Percentiles rank a stretch among this genome's conserved stretches.
phyloP scores from a whole-genome alignment of 2,888 invertebrate species.

The Volucella zonaria region DNA sequence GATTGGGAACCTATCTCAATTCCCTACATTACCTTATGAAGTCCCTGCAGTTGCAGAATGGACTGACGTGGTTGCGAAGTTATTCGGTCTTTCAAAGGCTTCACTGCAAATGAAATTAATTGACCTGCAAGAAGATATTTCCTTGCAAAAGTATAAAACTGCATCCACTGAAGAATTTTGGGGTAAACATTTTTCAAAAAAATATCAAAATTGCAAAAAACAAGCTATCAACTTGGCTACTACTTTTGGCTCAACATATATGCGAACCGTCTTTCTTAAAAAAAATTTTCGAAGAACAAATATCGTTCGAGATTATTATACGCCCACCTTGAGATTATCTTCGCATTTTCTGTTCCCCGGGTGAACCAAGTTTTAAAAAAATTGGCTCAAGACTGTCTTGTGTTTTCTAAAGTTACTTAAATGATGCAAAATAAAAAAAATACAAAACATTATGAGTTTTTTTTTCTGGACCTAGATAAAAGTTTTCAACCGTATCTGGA shows the following conservation, averaged over 20 bases:
- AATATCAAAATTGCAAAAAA: background rate
- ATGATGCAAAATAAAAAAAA: constrained; percentile 7
- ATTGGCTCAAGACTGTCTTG: constrained; percentile 7
- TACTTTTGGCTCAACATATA: no score
- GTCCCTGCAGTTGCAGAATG: constrained; percentile 24
- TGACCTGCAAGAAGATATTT: constrained; percentile 23
- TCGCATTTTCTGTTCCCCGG: background rate
- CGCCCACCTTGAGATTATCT: no score
- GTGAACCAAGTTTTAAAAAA: constrained; percentile 6
- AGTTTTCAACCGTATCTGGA: no score
- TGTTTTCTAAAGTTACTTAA: background rate
- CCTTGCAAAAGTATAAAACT: constrained; percentile 29
- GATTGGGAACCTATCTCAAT: constrained; percentile 11
- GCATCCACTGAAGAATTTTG: constrained; percentile 26
- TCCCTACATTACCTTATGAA: constrained; percentile 8
- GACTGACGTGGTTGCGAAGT: constrained; percentile 24
- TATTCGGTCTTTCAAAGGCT: constrained; percentile 16
- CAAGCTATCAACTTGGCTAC: no score
- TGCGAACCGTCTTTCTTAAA: background rate
- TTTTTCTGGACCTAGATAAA: no score
- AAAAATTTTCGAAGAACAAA: constrained; percentile 7
- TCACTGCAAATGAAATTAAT: constrained; percentile 29
- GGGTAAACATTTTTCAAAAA: no score
- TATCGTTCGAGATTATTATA: no score
- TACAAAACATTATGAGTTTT: no score